Base-by-base conservation (phyloP, 2,113 vertebrate genomes). In the Spilogale gracilis region DNA sequence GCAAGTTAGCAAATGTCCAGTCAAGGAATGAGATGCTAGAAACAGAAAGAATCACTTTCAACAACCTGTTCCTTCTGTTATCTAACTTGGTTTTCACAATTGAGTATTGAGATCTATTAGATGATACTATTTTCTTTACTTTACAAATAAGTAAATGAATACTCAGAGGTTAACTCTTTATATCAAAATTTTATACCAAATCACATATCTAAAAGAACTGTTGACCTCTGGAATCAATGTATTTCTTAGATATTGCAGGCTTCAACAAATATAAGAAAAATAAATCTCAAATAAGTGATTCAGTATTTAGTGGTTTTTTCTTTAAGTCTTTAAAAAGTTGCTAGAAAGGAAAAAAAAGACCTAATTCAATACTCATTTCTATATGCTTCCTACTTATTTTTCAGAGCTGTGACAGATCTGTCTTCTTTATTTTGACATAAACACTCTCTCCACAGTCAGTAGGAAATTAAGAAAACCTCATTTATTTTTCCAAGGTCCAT, bases 381-480 rank as follows among this genome's bases (percentile, higher is more conserved):
- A 27, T 80, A 67, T 76, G 12, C 23, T 85, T 56, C 17, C 27
- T 95, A 38, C 32, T 79, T 93, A 73, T 4, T 82, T 96, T 95
- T 84, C 74, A 90, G 89, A 96, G 17, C 25, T 54, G 5, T 65
- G 52, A 85, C 87, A 94, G 54, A 97, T 32, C 60, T 97, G 76
- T 93, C 17, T 56, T 96, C 87, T 96, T 81, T 58, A 92, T 32
- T 84, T 54, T 96, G 76, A 84, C 27, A 94, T 83, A 93, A 93
- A 94, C 60, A 52, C 25, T 94, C 25, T 74, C 12, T 94, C 48
- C 20, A 94, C 4, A 95, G 45, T 85, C 18, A 94, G 78, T 96
- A 79, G 86, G 84, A 96, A 97, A 95, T 97, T 97, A 90, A 87
- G 56, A 97, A 97, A 98, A 97, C 32, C 89, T 97, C 92, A 97